Conservation (phyloP, 2,797 vertebrate species). For the Sciaenops ocellatus region DNA sequence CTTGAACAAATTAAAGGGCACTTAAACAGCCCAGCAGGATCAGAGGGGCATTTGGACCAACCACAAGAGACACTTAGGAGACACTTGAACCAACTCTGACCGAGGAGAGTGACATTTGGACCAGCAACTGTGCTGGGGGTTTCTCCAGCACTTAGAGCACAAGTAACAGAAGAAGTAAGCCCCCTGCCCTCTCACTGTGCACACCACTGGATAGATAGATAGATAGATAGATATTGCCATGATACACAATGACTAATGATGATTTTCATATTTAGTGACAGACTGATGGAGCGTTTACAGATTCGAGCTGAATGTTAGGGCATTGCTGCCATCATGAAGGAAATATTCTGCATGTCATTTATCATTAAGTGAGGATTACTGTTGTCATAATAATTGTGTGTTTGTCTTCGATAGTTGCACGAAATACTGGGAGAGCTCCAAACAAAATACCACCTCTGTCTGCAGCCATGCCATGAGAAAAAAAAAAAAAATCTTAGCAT, state of each 20-base stretch:
- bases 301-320: conserved; percentile 40
- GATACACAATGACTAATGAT: conserved; percentile 57
- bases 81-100: neutral
- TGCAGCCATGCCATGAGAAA: neutral
- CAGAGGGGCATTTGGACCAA: neutral
- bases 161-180: conserved; percentile 29
- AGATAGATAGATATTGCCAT: conserved; percentile 28
- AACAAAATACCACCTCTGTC: conserved; percentile 15
- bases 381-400: neutral
- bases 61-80: neutral
- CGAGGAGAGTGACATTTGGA: neutral
- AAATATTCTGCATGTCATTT: conserved; percentile 43
- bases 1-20: neutral
- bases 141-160: conserved; percentile 8
- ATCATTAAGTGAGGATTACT: conserved; percentile 38
- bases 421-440: neutral
- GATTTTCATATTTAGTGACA: conserved; percentile 69
- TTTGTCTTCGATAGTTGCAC: conserved; percentile 4
- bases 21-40: neutral
- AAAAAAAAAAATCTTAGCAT: neutral
- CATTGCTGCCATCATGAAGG: conserved; percentile 24
- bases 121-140: neutral
- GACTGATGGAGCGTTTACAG: conserved; percentile 54
- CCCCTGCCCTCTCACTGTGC: conserved; percentile 20
- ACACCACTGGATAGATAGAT: conserved; percentile 47